Conservation (phyloP, 1,140 invertebrate species). For the Eulimnadia texana region DNA sequence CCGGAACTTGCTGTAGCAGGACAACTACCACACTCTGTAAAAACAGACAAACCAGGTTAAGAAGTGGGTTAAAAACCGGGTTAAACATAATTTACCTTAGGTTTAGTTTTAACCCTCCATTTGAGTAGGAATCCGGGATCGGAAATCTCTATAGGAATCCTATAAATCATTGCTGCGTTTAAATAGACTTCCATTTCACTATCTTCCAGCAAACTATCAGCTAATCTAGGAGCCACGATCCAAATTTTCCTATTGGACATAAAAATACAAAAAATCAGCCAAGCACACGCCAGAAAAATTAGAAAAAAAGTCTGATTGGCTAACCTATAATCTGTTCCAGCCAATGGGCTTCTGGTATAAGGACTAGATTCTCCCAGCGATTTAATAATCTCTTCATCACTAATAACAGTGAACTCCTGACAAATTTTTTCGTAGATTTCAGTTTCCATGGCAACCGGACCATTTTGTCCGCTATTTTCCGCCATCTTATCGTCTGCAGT, state of each 20-base stretch:
- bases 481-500: background rate
- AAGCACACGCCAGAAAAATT: background rate
- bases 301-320: background rate
- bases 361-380: slow-evolving; percentile 11
- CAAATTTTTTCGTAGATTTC: slow-evolving; percentile 1
- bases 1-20: background rate
- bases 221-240: background rate
- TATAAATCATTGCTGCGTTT: slow-evolving; percentile 12
- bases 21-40: slow-evolving; percentile 9
- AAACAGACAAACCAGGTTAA: background rate
- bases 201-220: background rate
- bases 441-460: background rate
- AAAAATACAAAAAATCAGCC: background rate
- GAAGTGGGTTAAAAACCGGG: too few relatives aligned
- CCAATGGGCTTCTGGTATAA: slow-evolving; percentile 2
- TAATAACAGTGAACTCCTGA: slow-evolving; percentile 9
- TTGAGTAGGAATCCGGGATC: background rate
- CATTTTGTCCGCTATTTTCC: background rate
- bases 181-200: slow-evolving; percentile 2
- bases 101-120: slow-evolving; percentile 11
- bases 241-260: background rate
- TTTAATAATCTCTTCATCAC: slow-evolving; percentile 13
- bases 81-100: slow-evolving; percentile 5
- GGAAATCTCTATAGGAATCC: slow-evolving; percentile 6
- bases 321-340: background rate